Percentiles rank a stretch among this genome's conserved stretches.
Conservation (phyloP, 2,797 vertebrate genomes). For the Apogon hyalosoma region DNA sequence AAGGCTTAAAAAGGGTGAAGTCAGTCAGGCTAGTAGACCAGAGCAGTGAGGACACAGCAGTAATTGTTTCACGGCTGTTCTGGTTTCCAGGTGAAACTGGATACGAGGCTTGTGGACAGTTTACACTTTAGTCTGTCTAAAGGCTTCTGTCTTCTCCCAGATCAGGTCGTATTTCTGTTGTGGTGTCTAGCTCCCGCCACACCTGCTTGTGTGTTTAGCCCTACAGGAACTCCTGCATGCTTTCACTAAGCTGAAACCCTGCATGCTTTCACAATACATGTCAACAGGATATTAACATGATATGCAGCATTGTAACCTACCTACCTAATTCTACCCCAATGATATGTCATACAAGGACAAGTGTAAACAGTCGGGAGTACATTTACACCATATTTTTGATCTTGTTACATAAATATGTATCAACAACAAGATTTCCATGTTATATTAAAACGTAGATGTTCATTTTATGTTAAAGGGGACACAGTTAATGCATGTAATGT, state of each 20-base stretch:
- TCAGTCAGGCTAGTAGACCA: constrained; percentile 10
- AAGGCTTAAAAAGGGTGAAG: neutral
- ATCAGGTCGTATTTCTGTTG: constrained; percentile 51
- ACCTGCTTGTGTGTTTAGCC: constrained; percentile 34
- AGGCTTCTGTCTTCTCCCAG: constrained; percentile 38
- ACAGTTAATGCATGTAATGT: too few relatives aligned
- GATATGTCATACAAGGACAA: constrained; percentile 21
- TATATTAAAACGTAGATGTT: too few relatives aligned
- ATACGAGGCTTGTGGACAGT: constrained; percentile 24
- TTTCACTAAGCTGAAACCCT: neutral
- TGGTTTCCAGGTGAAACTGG: constrained; percentile 55
- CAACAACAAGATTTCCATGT: too few relatives aligned
- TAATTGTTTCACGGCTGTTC: constrained; percentile 36
- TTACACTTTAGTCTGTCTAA: constrained; percentile 53
- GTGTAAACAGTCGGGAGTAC: neutral
- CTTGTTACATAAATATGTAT: too few relatives aligned
- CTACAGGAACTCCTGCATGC: constrained; percentile 34
- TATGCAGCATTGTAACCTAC: neutral
- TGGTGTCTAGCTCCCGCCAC: constrained; percentile 30
- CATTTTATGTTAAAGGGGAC: too few relatives aligned
- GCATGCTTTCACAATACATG: constrained; percentile 7
- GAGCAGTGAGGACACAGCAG: constrained; percentile 20
- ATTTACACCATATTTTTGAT: neutral
- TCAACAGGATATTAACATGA: neutral
- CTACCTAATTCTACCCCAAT: neutral